Base-by-base conservation (phyloP, 2,797 vertebrate genomes). In the Peromyscus nudipes region DNA sequence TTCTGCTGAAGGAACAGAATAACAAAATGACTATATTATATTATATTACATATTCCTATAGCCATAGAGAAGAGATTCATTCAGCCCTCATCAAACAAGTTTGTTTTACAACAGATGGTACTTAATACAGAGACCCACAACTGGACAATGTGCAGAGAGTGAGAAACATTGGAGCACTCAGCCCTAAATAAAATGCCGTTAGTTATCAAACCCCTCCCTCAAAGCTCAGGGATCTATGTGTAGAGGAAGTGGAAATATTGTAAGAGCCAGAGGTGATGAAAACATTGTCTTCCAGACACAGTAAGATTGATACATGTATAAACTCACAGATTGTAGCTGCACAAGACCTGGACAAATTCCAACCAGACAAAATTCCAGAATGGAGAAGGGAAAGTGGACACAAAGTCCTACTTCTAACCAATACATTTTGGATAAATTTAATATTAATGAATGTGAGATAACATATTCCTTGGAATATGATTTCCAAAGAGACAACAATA, bases 401-500 rank as follows among this genome's bases (percentile, higher is more conserved):
- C 16, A 13, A 64, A 46, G 40, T 84, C 29, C 17, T 2, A 65
- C 17, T 43, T 17, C 17, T 65, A 84, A 65, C 27, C 40, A 46
- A 65, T 65, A 84, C 9, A 84, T 85, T 91, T 85, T 85, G 69
- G 13, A 13, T 89, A 96, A 82, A 76, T 73, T 89, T 19, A 85
- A 89, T 19, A 67, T 69, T 93, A 89, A 23, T 93, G 62, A 76
- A 13, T 60, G 14, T 60, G 25, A 40, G 27, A 13, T 73, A 90
- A 14, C 8, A 75, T 80, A 25, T 49, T 93, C 6, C 4, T 91
- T 92, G 46, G 14, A 90, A 71, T 84, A 55, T 52, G 31, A 67
- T 1, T 75, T 85, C 19, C 27, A 89, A 89, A 80, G 29, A 95
- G 37, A 95, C 27, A 92, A 16, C 4, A 91, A 6, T 83, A 4